Evolutionary conservation across 1,140 invertebrate genomes (phyloP), one percentile per base, ranked within the genome.

Genomic region (Maniola jurtina): DNA sequence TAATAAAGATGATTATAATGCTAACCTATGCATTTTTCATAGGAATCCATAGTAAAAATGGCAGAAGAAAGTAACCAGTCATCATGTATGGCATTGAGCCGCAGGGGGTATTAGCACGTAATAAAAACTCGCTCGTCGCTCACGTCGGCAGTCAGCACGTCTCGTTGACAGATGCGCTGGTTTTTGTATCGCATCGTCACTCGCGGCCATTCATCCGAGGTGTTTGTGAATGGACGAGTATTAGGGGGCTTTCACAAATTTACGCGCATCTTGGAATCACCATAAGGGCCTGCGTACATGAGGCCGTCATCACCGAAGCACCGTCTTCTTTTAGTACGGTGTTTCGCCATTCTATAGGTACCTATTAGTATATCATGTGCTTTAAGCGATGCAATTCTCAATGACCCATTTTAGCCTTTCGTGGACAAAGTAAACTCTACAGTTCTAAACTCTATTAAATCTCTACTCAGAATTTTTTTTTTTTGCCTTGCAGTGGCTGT

Each of bases 121-220:
- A 55, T 55, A 55, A 55, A 55, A 55, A 55, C 25, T 34, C 25
- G 52, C 16, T 55, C 25, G 52, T 55, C 52, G 52, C 35, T 55
- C 52, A 55, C 52, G 52, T 52, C 48, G 16, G 48, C 16, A 14
- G 52, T 52, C 48, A 7, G 48, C 16, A 14, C 16, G 48, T 55
- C 52, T 35, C 52, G 52, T 55, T 55, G 52, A 55, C 52, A 55
- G 52, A 55, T 55, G 52, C 52, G 52, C 52, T 34, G 16, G 52
- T 55, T 55, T 55, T 55, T 34, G 52, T 55, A 55, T 34, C 52
- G 52, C 52, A 34, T 55, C 52, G 52, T 55, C 35, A 55, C 0
- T 55, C 25, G 52, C 16, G 52, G 5, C 16, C 52, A 55, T 55
- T 55, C 52, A 55, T 13, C 52, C 52, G 16, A 11, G 6, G 33